phyloP scores from a whole-genome alignment of 2,797 vertebrate species.

The Coendou prehensilis region DNA sequence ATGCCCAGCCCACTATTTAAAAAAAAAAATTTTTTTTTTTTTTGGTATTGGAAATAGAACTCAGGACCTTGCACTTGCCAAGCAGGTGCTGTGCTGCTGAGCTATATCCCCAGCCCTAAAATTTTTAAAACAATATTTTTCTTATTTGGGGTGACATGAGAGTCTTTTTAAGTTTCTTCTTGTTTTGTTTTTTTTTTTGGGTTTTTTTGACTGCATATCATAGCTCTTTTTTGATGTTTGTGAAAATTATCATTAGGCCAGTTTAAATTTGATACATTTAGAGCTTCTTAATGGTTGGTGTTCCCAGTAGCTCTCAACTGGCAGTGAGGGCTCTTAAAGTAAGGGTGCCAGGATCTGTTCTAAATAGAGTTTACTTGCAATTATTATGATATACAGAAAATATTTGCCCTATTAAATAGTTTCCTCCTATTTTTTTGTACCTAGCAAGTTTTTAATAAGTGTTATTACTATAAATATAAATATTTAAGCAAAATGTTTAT shows the following conservation, averaged over 20 bases:
- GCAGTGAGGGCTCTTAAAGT: neutral
- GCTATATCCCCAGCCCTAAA: neutral
- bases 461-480: neutral
- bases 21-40: constrained; percentile 19
- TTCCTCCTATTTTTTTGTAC: constrained; percentile 49
- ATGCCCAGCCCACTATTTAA: neutral
- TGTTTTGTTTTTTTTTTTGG: too few relatives aligned
- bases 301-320: neutral
- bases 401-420: constrained; percentile 7
- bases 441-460: constrained; percentile 47
- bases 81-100: too few relatives aligned
- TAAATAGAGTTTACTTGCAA: constrained; percentile 9
- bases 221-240: neutral
- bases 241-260: constrained; percentile 32
- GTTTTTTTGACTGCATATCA: constrained; percentile 4
- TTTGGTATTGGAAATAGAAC: neutral
- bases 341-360: neutral
- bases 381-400: neutral
- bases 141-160: constrained; percentile 23
- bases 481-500: constrained; percentile 56
- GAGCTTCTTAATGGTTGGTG: neutral
- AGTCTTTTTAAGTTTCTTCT: neutral
- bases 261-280: constrained; percentile 18
- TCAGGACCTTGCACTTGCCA: too few relatives aligned
- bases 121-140: constrained; percentile 27